These are phyloP conservation scores for Drosophila suzukii DNA, from an alignment of 1,140 invertebrate genomes.

Conservation along the genomic window DNA sequence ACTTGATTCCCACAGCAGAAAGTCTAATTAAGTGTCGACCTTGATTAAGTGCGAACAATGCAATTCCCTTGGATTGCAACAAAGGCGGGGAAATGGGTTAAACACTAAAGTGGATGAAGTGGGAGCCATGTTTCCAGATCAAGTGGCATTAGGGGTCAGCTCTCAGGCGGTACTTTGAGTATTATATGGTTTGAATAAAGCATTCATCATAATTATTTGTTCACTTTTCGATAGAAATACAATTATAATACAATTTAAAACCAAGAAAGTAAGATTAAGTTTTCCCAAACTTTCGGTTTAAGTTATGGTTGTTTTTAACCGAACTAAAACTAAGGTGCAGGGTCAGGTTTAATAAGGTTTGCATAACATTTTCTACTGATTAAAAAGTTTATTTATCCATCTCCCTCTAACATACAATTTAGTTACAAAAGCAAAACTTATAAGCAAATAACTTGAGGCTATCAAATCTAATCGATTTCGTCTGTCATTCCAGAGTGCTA, in stretches of 20 bases:
- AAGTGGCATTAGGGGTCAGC: conserved; percentile 9
- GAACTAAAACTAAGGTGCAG: too few relatives aligned
- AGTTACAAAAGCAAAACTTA: background rate
- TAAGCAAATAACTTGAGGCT: background rate
- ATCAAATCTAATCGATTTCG: conserved; percentile 9
- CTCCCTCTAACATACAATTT: too few relatives aligned
- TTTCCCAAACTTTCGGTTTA: too few relatives aligned
- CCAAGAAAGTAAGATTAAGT: too few relatives aligned
- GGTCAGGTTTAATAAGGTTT: too few relatives aligned
- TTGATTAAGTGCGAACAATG: conserved; percentile 50
- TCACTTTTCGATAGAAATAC: background rate
- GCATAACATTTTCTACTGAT: too few relatives aligned
- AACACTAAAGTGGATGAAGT: background rate
- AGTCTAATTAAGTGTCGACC: conserved; percentile 46
- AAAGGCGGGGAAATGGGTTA: conserved; percentile 34
- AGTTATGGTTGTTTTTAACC: too few relatives aligned
- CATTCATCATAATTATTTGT: background rate
- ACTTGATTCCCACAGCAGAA: conserved; percentile 39
- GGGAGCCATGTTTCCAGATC: background rate
- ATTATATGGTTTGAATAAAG: background rate
- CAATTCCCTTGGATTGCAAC: conserved; percentile 7
- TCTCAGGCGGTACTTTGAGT: background rate
- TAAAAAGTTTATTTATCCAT: too few relatives aligned
- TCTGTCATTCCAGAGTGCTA: background rate
- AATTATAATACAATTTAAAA: too few relatives aligned